These are phyloP conservation scores for Hexactinellida sp. DNA, from an alignment of 37 sponge, comb jelly and placozoan species.

Conservation along the genomic window DNA sequence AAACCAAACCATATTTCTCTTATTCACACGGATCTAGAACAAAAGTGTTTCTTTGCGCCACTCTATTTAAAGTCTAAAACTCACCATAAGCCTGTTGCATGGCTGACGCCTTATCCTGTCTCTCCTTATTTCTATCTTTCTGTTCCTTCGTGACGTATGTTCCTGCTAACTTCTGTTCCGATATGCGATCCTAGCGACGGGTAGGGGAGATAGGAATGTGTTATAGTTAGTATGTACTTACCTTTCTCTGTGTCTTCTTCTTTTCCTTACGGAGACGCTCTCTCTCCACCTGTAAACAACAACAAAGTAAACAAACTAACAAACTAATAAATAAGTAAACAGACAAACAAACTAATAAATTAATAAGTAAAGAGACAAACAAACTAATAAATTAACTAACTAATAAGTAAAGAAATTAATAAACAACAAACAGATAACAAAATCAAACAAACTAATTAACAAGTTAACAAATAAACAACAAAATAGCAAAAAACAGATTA, in stretches of 20 bases:
- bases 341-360: background rate
- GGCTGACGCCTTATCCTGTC: slow-evolving; percentile 3
- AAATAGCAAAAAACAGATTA: too few relatives aligned
- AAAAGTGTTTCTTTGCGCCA: too few relatives aligned
- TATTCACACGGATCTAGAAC: too few relatives aligned
- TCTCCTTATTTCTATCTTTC: slow-evolving; percentile 28
- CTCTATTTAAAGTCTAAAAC: background rate
- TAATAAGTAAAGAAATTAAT: background rate
- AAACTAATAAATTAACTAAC: too few relatives aligned
- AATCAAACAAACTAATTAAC: background rate
- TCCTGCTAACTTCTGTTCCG: background rate
- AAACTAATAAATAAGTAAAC: background rate
- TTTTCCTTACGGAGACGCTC: background rate
- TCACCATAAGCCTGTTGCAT: slow-evolving; percentile 10
- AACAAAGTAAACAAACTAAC: background rate
- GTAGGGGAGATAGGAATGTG: background rate
- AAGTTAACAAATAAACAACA: too few relatives aligned
- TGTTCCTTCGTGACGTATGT: background rate
- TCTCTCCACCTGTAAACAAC: background rate
- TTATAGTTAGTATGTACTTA: background rate
- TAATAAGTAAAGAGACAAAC: background rate
- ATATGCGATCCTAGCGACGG: background rate
- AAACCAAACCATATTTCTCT: too few relatives aligned
- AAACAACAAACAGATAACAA: background rate
- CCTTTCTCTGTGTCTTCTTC: slow-evolving; percentile 1